Conservation (phyloP, 2,888 invertebrate species). For the Netelia inedita region DNA sequence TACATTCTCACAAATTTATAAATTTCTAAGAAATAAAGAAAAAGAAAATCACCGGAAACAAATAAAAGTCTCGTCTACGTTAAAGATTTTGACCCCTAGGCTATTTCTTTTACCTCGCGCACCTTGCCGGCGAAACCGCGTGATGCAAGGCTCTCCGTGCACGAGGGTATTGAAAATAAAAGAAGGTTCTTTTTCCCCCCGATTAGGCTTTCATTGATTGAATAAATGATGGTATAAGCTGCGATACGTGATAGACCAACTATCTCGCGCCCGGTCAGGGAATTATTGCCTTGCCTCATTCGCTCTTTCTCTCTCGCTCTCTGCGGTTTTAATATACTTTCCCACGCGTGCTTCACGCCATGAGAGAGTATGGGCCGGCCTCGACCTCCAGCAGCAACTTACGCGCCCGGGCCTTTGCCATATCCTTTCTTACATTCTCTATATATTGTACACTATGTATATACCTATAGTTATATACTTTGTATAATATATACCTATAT, state of each 20-base stretch:
- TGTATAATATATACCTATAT: slow-evolving; percentile 23
- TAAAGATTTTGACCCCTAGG: background rate
- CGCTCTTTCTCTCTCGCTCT: background rate
- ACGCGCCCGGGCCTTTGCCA: slow-evolving; percentile 62
- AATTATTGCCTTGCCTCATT: slow-evolving; percentile 53
- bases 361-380: slow-evolving; percentile 64
- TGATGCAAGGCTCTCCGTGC: slow-evolving; percentile 24
- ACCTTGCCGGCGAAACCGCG: slow-evolving; percentile 14
- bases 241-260: slow-evolving; percentile 67
- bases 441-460: slow-evolving; percentile 15
- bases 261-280: slow-evolving; percentile 55
- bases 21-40: slow-evolving; percentile 17
- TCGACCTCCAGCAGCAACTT: slow-evolving; percentile 68
- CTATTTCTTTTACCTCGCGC: background rate
- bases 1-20: no score
- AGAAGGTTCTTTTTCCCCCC: slow-evolving; percentile 21
- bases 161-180: background rate
- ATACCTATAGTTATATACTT: slow-evolving; percentile 5
- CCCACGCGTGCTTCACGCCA: slow-evolving; percentile 75
- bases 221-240: slow-evolving; percentile 71
- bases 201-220: slow-evolving; percentile 71
- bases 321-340: slow-evolving; percentile 70
- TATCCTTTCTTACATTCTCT: slow-evolving; percentile 54
- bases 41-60: slow-evolving; percentile 27
- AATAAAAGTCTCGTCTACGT: background rate